A percentile compares a stretch with the other conserved stretches of the same genome.
Evolutionary conservation across 30 jellyfish, hydroid and myxozoan species (phyloP).

Genomic region (Pelagia noctiluca): DNA sequence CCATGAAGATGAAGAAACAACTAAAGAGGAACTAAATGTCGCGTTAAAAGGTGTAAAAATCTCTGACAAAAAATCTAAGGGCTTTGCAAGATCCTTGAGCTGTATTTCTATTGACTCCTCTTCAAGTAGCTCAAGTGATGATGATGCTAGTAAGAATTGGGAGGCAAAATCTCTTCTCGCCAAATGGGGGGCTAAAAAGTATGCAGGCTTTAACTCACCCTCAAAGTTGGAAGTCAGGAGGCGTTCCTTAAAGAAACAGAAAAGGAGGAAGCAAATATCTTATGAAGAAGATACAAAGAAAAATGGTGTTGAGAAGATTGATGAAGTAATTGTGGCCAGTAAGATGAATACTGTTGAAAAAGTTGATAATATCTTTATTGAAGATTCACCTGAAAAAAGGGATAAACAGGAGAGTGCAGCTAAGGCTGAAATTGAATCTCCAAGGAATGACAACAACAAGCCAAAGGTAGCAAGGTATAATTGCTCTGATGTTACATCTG

Average conservation of each 20-base stretch:
- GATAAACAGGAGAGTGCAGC: background rate
- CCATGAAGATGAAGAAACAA: too few relatives aligned
- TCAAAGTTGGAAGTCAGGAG: background rate
- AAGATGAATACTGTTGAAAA: background rate
- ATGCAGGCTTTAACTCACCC: background rate
- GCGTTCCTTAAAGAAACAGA: background rate
- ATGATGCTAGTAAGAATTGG: conserved; percentile 7
- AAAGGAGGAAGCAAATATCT: background rate
- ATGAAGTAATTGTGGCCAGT: background rate
- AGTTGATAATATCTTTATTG: background rate
- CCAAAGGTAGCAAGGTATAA: background rate
- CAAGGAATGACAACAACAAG: background rate
- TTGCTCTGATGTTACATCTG: too few relatives aligned
- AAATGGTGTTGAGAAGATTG: background rate
- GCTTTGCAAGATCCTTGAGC: too few relatives aligned
- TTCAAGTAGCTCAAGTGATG: background rate
- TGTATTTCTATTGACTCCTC: too few relatives aligned
- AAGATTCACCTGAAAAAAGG: background rate
- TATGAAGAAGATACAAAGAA: conserved; percentile 4
- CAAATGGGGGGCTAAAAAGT: conserved; percentile 40
- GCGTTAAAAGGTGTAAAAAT: too few relatives aligned
- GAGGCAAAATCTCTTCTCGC: conserved; percentile 32
- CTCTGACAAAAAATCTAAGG: too few relatives aligned
- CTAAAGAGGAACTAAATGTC: too few relatives aligned
- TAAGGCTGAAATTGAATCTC: background rate